Conservation (phyloP, 2,888 invertebrate species). For the Erebia ligea region DNA sequence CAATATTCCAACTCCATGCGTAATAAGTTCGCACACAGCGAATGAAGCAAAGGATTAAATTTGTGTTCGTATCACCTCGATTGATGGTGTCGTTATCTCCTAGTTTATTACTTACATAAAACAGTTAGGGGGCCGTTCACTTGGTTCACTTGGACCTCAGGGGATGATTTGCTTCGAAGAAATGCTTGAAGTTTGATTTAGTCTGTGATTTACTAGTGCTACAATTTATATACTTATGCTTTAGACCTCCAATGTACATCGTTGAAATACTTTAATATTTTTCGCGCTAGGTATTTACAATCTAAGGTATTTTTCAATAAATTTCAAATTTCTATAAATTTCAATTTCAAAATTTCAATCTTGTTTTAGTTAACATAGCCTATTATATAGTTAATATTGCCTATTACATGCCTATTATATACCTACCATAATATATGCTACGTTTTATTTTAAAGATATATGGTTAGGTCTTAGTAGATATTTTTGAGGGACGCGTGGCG, state of each 20-base stretch:
- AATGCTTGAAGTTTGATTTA: slow-evolving; percentile 7
- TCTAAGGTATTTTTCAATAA: too few species aligned
- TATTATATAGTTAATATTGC: too few species aligned
- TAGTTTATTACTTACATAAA: slow-evolving; percentile 31
- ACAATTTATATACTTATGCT: too few species aligned
- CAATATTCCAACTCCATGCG: slow-evolving; percentile 51
- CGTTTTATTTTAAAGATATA: too few species aligned
- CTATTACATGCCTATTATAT: too few species aligned
- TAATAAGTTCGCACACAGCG: slow-evolving; percentile 44
- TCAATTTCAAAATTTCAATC: too few species aligned
- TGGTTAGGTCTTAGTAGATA: too few species aligned
- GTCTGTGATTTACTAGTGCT: not conserved
- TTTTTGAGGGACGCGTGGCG: too few species aligned
- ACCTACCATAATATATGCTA: too few species aligned
- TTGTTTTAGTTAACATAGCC: too few species aligned
- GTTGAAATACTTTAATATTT: not conserved
- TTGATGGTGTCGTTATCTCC: slow-evolving; percentile 47
- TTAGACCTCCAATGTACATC: not conserved
- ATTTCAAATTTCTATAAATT: too few species aligned
- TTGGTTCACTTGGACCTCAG: slow-evolving; percentile 18
- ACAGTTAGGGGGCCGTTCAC: slow-evolving; percentile 19
- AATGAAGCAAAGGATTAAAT: slow-evolving; percentile 51
- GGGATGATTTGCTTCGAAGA: slow-evolving; percentile 15
- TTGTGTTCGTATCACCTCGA: slow-evolving; percentile 47
- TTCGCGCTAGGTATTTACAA: too few species aligned